Evolutionary conservation across 1,140 invertebrate genomes (phyloP), one percentile per base, ranked within the genome.

Genomic region (Lordiphosa clarofinis): DNA sequence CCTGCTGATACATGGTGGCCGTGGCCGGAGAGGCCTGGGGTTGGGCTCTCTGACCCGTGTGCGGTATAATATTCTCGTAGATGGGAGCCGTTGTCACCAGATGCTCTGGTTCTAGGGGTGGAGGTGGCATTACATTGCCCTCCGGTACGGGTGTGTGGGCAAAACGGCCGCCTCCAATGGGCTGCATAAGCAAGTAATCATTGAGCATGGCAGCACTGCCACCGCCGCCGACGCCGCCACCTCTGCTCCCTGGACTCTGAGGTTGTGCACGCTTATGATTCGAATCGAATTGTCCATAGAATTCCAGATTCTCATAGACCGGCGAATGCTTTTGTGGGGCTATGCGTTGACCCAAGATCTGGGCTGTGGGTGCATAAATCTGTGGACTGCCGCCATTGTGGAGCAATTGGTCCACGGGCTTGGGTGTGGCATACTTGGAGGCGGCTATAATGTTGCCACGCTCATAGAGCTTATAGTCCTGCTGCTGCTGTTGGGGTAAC

Each of bases 271-370:
- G 88, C 42, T 81, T 84, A 60, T 87, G 86, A 21, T 73, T 76
- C 15, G 84, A 86, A 40, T 89, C 73, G 44, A 89, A 74, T 90
- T 93, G 91, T 1, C 73, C 79, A 89, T 94, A 95, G 88, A 94
- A 95, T 60, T 95, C 94, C 37, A 95, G 91, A 88, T 96, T 96
- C 88, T 96, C 95, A 87, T 96, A 96, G 15, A 96, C 93, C 24
- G 92, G 94, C 46, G 91, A 89, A 81, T 64, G 90, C 81, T 89
- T 91, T 67, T 55, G 90, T 66, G 74, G 81, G 9, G 58, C 73
- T 13, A 86, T 86, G 0, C 73, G 58, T 43, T 86, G 79, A 1
- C 79, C 73, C 62, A 69, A 61, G 12, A 86, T 50, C 42, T 86
- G 79, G 4, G 68, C 76, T 0, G 76, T 82, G 28, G 76, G 76